Conservation (phyloP, 2,888 invertebrate genomes). For the Andrena bucephala region DNA sequence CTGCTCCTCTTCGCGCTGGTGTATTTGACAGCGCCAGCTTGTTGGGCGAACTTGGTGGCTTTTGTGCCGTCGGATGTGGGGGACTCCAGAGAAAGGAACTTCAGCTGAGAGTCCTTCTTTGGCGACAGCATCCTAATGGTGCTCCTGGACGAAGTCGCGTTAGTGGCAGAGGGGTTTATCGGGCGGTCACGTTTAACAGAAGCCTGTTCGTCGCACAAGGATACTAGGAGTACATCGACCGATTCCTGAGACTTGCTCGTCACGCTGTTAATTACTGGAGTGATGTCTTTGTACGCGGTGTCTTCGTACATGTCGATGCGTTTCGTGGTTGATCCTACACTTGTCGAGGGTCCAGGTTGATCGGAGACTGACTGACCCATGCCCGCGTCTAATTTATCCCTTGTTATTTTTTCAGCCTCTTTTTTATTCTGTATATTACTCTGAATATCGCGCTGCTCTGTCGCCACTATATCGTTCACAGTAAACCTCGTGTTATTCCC, state of each 20-base stretch:
- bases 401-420: not conserved
- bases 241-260: not conserved
- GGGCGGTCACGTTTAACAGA: not conserved
- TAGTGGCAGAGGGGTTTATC: not conserved
- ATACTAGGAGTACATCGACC: slow-evolving; percentile 21
- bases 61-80: slow-evolving; percentile 8
- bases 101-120: slow-evolving; percentile 66
- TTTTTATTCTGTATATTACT: too few species aligned
- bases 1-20: not conserved
- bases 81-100: slow-evolving; percentile 48
- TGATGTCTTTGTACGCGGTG: not conserved
- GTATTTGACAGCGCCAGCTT: not conserved
- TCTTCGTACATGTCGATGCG: not conserved
- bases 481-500: not conserved
- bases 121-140: slow-evolving; percentile 62
- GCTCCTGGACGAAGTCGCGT: not conserved
- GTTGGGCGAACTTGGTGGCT: not conserved
- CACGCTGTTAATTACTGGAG: not conserved
- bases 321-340: not conserved
- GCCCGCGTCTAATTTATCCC: not conserved
- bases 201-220: not conserved
- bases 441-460: too few species aligned
- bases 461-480: slow-evolving; percentile 5
- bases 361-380: not conserved
- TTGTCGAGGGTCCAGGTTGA: not conserved